Percentiles rank a stretch among this genome's conserved stretches.
These are phyloP conservation scores for Trichonephila clavipes DNA, from an alignment of 1,140 invertebrate genomes.

Conservation along the genomic window DNA sequence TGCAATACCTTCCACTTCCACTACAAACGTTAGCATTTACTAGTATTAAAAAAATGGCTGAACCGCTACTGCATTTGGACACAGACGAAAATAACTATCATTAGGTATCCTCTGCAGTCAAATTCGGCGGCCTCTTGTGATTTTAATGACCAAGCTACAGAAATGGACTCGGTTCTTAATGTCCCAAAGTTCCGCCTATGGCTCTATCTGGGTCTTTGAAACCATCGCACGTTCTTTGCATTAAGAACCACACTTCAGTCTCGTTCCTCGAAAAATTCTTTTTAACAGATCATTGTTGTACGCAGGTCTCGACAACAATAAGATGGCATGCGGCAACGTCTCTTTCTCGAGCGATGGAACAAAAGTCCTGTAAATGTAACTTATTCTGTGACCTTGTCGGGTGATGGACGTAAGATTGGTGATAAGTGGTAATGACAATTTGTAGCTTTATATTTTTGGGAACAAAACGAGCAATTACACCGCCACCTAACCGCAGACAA, in stretches of 20 bases:
- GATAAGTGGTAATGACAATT: constrained; percentile 22
- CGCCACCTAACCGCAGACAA: not conserved
- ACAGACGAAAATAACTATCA: constrained; percentile 2
- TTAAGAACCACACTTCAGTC: constrained; percentile 15
- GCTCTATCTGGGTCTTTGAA: not conserved
- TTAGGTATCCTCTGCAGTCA: not conserved
- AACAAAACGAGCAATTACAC: not conserved
- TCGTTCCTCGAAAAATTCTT: not conserved
- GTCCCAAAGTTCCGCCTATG: not conserved
- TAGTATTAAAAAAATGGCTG: not conserved
- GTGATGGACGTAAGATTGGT: constrained; percentile 15
- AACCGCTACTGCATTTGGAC: constrained; percentile 7
- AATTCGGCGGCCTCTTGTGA: not conserved
- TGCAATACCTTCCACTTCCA: not conserved
- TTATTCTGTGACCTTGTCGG: constrained; percentile 6
- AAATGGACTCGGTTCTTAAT: not conserved
- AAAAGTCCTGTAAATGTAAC: not conserved
- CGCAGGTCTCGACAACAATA: not conserved
- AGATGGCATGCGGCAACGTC: not conserved
- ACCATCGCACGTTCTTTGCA: constrained; percentile 1
- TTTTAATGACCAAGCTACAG: not conserved
- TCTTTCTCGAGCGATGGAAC: not conserved
- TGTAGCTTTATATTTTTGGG: not conserved
- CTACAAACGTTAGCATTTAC: not conserved
- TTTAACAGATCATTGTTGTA: not conserved